Conservation (phyloP, 2,888 invertebrate species). For the Gibbula magus region DNA sequence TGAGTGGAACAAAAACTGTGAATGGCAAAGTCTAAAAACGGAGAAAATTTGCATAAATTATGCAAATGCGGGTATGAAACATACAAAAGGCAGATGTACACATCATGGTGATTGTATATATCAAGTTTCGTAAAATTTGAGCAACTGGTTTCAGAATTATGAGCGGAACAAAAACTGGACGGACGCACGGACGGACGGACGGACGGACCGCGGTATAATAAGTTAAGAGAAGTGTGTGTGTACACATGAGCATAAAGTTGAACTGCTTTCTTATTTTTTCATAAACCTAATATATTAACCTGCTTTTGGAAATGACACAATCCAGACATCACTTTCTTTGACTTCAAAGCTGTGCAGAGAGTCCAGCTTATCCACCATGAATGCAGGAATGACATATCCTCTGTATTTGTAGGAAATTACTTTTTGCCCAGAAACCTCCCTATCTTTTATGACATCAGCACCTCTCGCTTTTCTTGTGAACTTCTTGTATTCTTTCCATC, state of each 20-base stretch:
- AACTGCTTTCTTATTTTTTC: neutral
- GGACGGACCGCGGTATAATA: neutral
- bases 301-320: conserved; percentile 91
- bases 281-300: conserved; percentile 78
- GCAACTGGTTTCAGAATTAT: no score
- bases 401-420: conserved; percentile 54
- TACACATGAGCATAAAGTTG: neutral
- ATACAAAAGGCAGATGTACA: no score
- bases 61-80: no score
- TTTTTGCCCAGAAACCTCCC: conserved; percentile 35
- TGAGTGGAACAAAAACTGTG: no score
- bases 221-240: neutral
- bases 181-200: no score
- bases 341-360: conserved; percentile 80
- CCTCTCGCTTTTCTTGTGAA: conserved; percentile 45
- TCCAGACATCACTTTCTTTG: conserved; percentile 87
- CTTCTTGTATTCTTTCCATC: conserved; percentile 41
- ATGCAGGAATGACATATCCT: conserved; percentile 55
- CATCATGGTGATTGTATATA: no score
- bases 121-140: no score
- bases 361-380: conserved; percentile 55
- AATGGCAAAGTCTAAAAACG: no score
- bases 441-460: conserved; percentile 43
- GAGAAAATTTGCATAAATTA: no score
- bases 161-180: no score